phyloP scores from a whole-genome alignment of 1,140 invertebrate genomes.

The Bombus impatiens region DNA sequence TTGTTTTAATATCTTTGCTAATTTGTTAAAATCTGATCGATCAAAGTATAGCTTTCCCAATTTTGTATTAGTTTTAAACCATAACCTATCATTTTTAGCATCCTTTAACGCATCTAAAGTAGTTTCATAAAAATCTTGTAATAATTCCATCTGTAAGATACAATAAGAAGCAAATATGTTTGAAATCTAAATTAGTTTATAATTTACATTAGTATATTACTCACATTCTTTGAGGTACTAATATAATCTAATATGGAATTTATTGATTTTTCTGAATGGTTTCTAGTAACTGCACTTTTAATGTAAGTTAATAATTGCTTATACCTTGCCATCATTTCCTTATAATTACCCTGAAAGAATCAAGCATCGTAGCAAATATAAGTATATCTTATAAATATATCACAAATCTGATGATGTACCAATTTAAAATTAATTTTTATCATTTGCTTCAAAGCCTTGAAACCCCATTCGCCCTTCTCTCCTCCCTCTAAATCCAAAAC shows the following conservation, averaged over 20 bases:
- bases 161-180: conserved; percentile 17
- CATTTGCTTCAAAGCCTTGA: conserved; percentile 99
- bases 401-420: conserved; percentile 84
- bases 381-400: neutral
- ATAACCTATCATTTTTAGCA: conserved; percentile 99
- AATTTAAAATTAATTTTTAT: conserved; percentile 99
- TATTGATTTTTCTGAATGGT: conserved; percentile 99
- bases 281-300: conserved; percentile 98
- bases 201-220: conserved; percentile 66
- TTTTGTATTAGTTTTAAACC: conserved; percentile 99
- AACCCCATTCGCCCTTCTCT: conserved; percentile 99
- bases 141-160: conserved; percentile 94
- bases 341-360: conserved; percentile 91
- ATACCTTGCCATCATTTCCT: conserved; percentile 98
- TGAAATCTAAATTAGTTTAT: conserved; percentile 5
- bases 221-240: conserved; percentile 98
- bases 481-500: conserved; percentile 97
- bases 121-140: conserved; percentile 99
- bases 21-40: conserved; percentile 95
- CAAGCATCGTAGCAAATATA: conserved; percentile 33
- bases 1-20: conserved; percentile 98
- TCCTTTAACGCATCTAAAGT: conserved; percentile 98
- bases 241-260: conserved; percentile 99
- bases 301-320: conserved; percentile 98
- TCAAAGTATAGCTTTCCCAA: conserved; percentile 99